Evolutionary conservation across 2,797 vertebrate genomes (phyloP).

Genomic region (Bovichtus diacanthus): DNA sequence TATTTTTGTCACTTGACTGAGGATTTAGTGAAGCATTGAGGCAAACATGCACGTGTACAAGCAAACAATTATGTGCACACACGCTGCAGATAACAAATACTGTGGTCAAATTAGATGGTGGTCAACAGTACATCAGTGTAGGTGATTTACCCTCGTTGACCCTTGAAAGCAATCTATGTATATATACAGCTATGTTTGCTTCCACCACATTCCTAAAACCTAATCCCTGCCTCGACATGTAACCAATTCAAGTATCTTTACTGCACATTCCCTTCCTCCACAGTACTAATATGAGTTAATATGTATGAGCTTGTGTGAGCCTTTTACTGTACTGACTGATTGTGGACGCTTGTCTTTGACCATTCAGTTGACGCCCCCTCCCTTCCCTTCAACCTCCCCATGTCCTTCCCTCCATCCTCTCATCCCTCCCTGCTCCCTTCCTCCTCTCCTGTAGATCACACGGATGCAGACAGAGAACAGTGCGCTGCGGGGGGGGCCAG

Average conservation of each 20-base stretch:
- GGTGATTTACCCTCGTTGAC: slow-evolving; percentile 15
- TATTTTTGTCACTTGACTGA: slow-evolving; percentile 4
- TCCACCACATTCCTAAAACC: slow-evolving; percentile 20
- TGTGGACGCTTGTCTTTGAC: slow-evolving; percentile 75
- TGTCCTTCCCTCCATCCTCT: slow-evolving; percentile 66
- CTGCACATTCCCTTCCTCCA: slow-evolving; percentile 18
- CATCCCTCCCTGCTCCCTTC: slow-evolving; percentile 56
- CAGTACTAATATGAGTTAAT: slow-evolving; percentile 43
- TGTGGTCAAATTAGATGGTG: neutral
- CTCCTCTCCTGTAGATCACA: slow-evolving; percentile 91
- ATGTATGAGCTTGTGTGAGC: slow-evolving; percentile 45
- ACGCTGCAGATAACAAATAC: slow-evolving; percentile 1
- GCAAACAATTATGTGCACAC: neutral
- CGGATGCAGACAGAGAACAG: slow-evolving; percentile 97
- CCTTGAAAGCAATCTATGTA: neutral
- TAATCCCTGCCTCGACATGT: slow-evolving; percentile 37
- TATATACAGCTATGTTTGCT: slow-evolving; percentile 34
- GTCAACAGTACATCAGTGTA: slow-evolving; percentile 14
- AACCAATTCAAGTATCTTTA: slow-evolving; percentile 34
- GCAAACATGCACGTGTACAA: slow-evolving; percentile 1
- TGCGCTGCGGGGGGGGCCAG: slow-evolving; percentile 92
- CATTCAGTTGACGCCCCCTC: slow-evolving; percentile 65
- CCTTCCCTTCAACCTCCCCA: slow-evolving; percentile 59
- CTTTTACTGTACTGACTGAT: slow-evolving; percentile 48
- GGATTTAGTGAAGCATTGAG: slow-evolving; percentile 5